Evolutionary conservation across 2,888 invertebrate genomes (phyloP), one percentile per base, ranked within the genome.

Genomic region (Dione juno): DNA sequence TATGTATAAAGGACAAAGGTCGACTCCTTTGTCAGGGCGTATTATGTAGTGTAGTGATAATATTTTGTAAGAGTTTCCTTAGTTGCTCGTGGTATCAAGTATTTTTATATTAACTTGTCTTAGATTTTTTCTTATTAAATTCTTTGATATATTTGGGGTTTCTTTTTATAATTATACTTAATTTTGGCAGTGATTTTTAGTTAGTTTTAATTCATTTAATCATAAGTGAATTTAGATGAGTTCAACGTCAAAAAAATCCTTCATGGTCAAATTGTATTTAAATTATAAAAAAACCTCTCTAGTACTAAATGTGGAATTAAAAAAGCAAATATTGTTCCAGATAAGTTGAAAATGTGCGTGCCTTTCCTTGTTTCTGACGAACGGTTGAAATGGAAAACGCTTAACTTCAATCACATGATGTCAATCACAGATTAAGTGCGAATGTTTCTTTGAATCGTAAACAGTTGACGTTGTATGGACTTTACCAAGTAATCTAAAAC

Each of bases 1-100:
- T 77, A 79, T 78, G 78, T 76, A 78, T 78, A 77, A 77, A 74
- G 78, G 75, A 79, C 78, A 77, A 77, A 78, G 75, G 77, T 76
- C 74, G 75, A 53, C 43, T 41, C 64, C 72, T 77, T 74, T 71
- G 71, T 74, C 70, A 76, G 67, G 35, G 57, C 48, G 68, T 70
- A 70, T 73, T 70, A 73, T 69, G 64, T 74, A 57, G 67, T 67
- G 52, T 67, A 67, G 66, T 53, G 68, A 67, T 70, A 70, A 72
- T 72, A 70, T 70, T 74, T 66, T 70, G 67, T 63, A 70, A 68
- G 66, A 72, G 66, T 67, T 67, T 74, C 37, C 45, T 45, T 28
- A 59, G 50, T 67, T 64, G 59, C 58, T 52, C 28, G 28, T 43
- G n/a, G 19, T 53, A 54, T 69, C 63, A 21, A 69, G 37, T 52